Percentiles rank a stretch among this genome's conserved stretches.
These are phyloP conservation scores for Gorilla gorilla DNA, from an alignment of 2,113 vertebrate genomes.

Conservation along the genomic window DNA sequence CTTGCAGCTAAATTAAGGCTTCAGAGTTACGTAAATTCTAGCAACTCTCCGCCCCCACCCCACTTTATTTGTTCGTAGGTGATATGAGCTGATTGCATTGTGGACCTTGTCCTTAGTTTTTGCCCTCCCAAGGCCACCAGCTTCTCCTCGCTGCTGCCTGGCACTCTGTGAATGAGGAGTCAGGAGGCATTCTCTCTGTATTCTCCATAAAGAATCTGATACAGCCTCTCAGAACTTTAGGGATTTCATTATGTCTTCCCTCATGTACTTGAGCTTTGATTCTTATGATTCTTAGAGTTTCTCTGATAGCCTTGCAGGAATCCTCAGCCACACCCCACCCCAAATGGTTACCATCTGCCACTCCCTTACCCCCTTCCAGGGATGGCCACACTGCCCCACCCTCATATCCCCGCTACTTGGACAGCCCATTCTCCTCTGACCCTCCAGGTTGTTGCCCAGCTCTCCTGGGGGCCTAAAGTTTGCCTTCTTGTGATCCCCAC, in stretches of 20 bases:
- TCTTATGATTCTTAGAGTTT: not conserved
- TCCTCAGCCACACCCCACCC: not conserved
- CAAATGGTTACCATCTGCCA: not conserved
- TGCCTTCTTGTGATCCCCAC: not conserved
- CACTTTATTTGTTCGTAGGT: not conserved
- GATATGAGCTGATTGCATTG: not conserved
- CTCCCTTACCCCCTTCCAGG: not conserved
- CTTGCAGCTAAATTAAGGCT: not conserved
- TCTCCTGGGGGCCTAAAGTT: not conserved
- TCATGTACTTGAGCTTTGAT: not conserved
- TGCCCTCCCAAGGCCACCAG: not conserved
- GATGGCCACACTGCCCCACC: not conserved
- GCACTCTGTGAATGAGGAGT: not conserved
- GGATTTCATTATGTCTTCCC: not conserved
- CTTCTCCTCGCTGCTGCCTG: not conserved
- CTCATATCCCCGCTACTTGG: not conserved
- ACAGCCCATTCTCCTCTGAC: not conserved
- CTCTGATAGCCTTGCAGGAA: not conserved
- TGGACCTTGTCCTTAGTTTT: not conserved
- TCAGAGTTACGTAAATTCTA: not conserved
- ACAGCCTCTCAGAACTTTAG: not conserved
- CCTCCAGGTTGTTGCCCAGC: not conserved
- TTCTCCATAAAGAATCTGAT: not conserved
- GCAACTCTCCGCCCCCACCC: not conserved
- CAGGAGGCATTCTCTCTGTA: not conserved